Base-by-base conservation (phyloP, 1,140 invertebrate genomes). In the Drosophila navojoa region DNA sequence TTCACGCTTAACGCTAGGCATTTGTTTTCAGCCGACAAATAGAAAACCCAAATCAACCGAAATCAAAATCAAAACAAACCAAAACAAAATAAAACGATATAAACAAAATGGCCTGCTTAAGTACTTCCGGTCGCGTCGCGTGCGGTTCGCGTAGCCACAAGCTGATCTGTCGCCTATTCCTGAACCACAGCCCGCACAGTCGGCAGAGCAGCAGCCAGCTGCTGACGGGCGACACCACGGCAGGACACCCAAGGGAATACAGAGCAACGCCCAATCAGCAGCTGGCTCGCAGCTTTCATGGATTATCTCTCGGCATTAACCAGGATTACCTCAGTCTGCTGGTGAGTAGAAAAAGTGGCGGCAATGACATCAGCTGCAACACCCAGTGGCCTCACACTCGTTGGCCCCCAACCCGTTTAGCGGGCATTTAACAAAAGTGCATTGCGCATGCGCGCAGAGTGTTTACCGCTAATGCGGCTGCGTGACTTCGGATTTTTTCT, bases 61-160 rank as follows among this genome's bases (percentile, higher is more conserved):
- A 66, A 59, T 45, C 6, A 45, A 75, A 63, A 27, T 42, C 7
- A 54, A 22, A 67, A 27, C 27, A 38, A 63, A 44, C 19, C 57
- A 53, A 35, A 49, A 62, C 6, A 67, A 19, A 71, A 40, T 16
- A 44, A 54, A 44, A 16, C 63, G 42, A 32, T 44, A 73, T 22
- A 67, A 58, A 59, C 25, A 81, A 77, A 63, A 91, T 91, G 90
- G 90, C 90, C 54, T 90, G 90, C 61, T 77, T 91, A 73, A 89
- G 80, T 76, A 91, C 86, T 85, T 91, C 90, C 80, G 86, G 90
- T 86, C 90, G 90, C 47, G 75, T 86, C 38, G 82, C 79, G 66
- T 90, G 84, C 86, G 80, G 76, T 84, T 68, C 90, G 50, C 79
- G 80, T 76, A 73, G 72, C 57, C 81, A 89, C 54, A 90, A 82